Percentiles rank a stretch among this genome's conserved stretches.
Conservation (phyloP, 2,797 vertebrate species). For the Pseudochirops corinnae region DNA sequence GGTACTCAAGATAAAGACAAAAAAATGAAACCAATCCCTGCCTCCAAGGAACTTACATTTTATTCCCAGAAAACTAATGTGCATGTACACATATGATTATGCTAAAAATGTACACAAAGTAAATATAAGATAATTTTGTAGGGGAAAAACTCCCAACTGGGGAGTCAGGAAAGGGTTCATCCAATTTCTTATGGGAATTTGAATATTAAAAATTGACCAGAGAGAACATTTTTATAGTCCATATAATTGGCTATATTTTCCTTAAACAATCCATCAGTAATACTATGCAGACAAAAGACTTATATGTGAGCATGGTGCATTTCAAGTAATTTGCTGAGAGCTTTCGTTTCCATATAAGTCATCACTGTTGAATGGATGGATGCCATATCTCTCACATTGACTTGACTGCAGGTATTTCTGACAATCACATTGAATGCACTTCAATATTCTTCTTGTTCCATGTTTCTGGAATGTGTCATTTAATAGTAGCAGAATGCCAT, state of each 20-base stretch:
- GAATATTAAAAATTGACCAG: conserved; percentile 9
- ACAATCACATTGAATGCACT: conserved; percentile 20
- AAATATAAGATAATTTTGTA: not conserved
- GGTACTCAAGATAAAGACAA: not conserved
- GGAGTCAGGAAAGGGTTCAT: not conserved
- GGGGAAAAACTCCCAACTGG: not conserved
- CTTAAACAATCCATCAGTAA: conserved; percentile 1
- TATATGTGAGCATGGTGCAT: not conserved
- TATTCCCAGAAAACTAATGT: not conserved
- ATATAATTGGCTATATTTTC: not conserved
- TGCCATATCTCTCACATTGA: not conserved
- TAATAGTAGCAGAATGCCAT: not conserved
- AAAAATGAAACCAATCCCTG: not conserved
- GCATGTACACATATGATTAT: not conserved
- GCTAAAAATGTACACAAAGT: not conserved
- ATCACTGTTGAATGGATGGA: conserved; percentile 17
- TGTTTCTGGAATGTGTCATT: not conserved
- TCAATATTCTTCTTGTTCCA: conserved; percentile 5
- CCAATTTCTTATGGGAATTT: conserved; percentile 17
- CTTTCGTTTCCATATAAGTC: not conserved
- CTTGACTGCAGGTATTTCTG: not conserved
- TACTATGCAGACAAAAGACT: conserved; percentile 3
- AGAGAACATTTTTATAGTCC: not conserved
- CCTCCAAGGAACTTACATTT: not conserved
- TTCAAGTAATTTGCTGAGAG: conserved; percentile 40